Evolutionary conservation across 2,888 invertebrate species (phyloP), one percentile per base, ranked within the genome.

Genomic region (Stenurella melanura): DNA sequence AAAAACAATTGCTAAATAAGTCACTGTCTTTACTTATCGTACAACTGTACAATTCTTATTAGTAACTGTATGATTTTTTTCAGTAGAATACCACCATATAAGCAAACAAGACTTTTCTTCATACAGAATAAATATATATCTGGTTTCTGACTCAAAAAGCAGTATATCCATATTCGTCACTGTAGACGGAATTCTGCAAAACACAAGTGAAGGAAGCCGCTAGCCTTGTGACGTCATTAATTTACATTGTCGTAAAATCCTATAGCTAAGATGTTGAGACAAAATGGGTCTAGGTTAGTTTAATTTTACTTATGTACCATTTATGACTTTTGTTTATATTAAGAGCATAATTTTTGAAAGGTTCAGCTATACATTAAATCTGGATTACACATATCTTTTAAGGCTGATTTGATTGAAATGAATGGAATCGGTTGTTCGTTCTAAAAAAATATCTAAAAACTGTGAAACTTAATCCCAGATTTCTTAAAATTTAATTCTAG

Each of bases 151-250:
- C 56, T 68, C 66, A 67, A 72, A 74, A 72, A 78, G 72, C 42
- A 54, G 76, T 73, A 69, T 74, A 38, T 12, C 77, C 77, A 70
- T 74, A 77, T 69, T 69, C 38, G 71, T 74, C 50, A 56, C 21
- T 64, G 63, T 26, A 56, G 57, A 58, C 68, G 34, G 61, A 68
- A 61, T 68, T 69, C 73, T 50, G 68, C 56, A 64, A 54, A 66
- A 69, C 17, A 34, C 56, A 67, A 73, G 73, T 70, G 76, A 68
- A 73, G 68, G 67, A 34, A 73, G 76, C 58, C 9, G 60, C 73
- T 66, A 66, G 50, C 74, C 77, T 77, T 73, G 77, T 73, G 66
- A 70, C 77, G 63, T 73, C 73, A 69, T 56, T 12, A 2, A 9
- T 60, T 60, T 50, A 50, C 10, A 71, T 38, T 68, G 68, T 68